Evolutionary conservation across 2,888 invertebrate species (phyloP), one percentile per base, ranked within the genome.

Genomic region (Athalia rosae): DNA sequence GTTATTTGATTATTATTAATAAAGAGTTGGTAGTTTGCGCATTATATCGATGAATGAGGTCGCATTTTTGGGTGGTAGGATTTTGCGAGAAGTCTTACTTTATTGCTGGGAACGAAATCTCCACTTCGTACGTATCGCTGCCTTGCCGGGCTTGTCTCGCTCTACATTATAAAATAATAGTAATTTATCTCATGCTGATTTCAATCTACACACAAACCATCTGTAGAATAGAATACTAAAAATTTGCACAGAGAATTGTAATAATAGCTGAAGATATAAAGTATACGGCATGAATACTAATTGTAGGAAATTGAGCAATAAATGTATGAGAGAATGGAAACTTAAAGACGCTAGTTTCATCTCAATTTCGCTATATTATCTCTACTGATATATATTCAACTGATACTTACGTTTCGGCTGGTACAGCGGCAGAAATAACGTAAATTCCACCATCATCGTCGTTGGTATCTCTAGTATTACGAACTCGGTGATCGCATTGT

Each of bases 71-170:
- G 59, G 61, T 74, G 69, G 78, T 62, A 79, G 76, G 79, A 77
- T 67, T 74, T 64, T 63, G 63, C 50, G 76, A 76, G 78, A 73
- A 82, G 83, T 89, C 93, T 95, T 95, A 97, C 97, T 96, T 97
- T 92, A 96, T 93, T 88, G 97, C 95, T 89, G 97, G 97, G 94
- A 97, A 97, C 89, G 96, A 94, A 91, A 98, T 95, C 92, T 96
- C 95, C 90, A 97, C 94, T 92, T 93, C 95, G 93, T 98, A 98
- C 86, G 96, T 96, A 91, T 97, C 96, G 90, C 95, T 95, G 90
- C 94, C 95, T 92, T 96, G 96, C 88, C 96, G 93, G 90, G 95
- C 95, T 92, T 96, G 95, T 90, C 96, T 94, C 91, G 91, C 92
- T 94, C 94, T 95, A 94, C 92, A 93, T 92, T 92, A 92, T 89